Evolutionary conservation across 1,140 invertebrate genomes (phyloP).

Genomic region (Drosophila nikananu): DNA sequence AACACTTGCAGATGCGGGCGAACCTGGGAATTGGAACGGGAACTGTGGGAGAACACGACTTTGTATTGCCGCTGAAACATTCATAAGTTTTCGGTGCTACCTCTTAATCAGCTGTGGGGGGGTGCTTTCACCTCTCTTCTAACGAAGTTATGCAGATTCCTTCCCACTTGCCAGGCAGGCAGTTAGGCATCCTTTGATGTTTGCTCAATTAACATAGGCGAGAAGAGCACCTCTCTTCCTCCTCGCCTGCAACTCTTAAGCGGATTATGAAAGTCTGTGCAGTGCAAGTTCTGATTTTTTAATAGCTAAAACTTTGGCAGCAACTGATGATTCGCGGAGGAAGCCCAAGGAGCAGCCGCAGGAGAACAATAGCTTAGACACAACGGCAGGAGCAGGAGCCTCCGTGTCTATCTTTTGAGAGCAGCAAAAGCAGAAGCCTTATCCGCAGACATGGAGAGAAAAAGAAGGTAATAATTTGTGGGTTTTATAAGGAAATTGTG

Average conservation of each 20-base stretch:
- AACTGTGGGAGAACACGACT: slow-evolving; percentile 10
- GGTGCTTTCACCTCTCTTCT: slow-evolving; percentile 10
- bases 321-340: slow-evolving; percentile 11
- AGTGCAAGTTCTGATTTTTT: slow-evolving; percentile 43
- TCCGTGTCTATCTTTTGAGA: slow-evolving; percentile 17
- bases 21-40: neutral
- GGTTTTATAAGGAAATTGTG: neutral
- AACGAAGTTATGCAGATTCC: slow-evolving; percentile 41
- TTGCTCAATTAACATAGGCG: slow-evolving; percentile 48
- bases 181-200: slow-evolving; percentile 35
- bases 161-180: neutral
- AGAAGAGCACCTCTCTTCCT: slow-evolving; percentile 1
- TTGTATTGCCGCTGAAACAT: slow-evolving; percentile 44
- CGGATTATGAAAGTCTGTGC: slow-evolving; percentile 40
- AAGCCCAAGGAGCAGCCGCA: neutral
- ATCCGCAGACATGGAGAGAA: neutral
- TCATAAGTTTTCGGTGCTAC: slow-evolving; percentile 32
- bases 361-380: slow-evolving; percentile 25
- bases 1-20: slow-evolving; percentile 43
- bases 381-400: neutral
- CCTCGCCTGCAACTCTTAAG: slow-evolving; percentile 29
- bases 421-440: slow-evolving; percentile 5
- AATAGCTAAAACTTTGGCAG: slow-evolving; percentile 36
- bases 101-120: slow-evolving; percentile 33
- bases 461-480: neutral